A percentile compares a stretch with the other conserved stretches of the same genome.
Conservation (phyloP, 2,113 vertebrate species). For the Danionella cerebrum region DNA sequence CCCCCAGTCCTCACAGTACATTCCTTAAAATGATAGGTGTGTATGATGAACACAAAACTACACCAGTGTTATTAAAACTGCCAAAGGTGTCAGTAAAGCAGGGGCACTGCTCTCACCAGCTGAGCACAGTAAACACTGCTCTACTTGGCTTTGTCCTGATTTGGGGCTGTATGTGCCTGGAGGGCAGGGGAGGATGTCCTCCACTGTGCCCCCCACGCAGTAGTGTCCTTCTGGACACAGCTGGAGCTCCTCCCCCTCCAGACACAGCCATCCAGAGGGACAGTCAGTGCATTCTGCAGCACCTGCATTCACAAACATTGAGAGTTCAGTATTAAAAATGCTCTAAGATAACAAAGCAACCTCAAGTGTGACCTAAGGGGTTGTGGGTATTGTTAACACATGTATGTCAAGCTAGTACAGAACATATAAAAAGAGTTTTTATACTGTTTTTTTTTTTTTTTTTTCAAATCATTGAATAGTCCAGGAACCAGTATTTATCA, state of each 20-base stretch:
- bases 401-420: background rate
- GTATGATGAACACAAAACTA: slow-evolving; percentile 40
- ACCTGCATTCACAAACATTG: slow-evolving; percentile 47
- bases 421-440: background rate
- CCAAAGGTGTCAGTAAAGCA: slow-evolving; percentile 36
- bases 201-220: slow-evolving; percentile 63
- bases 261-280: slow-evolving; percentile 72
- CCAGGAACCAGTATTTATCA: no score
- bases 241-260: slow-evolving; percentile 55
- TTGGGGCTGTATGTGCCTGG: slow-evolving; percentile 70
- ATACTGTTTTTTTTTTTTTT: no score
- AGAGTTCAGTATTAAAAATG: background rate
- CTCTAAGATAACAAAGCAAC: background rate
- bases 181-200: slow-evolving; percentile 64
- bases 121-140: slow-evolving; percentile 73
- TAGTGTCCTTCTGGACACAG: slow-evolving; percentile 70
- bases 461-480: no score
- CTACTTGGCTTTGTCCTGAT: slow-evolving; percentile 59
- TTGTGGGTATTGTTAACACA: no score
- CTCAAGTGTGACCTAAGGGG: no score
- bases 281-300: slow-evolving; percentile 67
- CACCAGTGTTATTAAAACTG: slow-evolving; percentile 37
- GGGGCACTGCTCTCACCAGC: slow-evolving; percentile 62
- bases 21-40: slow-evolving; percentile 58
- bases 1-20: slow-evolving; percentile 76